Conservation (phyloP, 2,888 invertebrate species). For the Periphyllus acericola region DNA sequence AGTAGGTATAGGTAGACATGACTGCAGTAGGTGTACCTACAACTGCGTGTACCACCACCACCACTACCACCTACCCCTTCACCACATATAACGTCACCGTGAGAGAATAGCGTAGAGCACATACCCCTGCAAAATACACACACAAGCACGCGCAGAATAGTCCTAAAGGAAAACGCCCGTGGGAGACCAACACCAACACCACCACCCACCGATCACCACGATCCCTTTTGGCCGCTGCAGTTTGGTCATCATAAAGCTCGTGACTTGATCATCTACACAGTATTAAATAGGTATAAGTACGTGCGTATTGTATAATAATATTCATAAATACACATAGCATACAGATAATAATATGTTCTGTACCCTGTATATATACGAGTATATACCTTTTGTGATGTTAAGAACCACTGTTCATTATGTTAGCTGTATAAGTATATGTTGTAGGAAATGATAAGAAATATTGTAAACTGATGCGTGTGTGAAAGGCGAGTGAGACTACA, state of each 20-base stretch:
- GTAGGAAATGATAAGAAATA: too few species aligned
- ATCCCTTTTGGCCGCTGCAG: not conserved
- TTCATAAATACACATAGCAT: not conserved
- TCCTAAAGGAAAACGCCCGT: conserved; percentile 12
- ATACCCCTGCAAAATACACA: not conserved
- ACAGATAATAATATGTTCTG: not conserved
- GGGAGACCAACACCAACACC: not conserved
- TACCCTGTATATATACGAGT: too few species aligned
- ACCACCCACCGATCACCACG: too few species aligned
- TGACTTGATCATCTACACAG: not conserved
- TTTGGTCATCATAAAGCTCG: not conserved
- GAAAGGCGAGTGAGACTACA: too few species aligned
- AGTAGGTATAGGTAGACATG: not conserved
- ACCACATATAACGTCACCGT: conserved; percentile 9
- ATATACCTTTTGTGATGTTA: too few species aligned
- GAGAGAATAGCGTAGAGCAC: not conserved
- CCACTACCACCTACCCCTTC: not conserved
- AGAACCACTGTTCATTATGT: too few species aligned
- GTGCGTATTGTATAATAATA: not conserved
- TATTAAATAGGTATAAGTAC: not conserved
- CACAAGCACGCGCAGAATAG: not conserved
- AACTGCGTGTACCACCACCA: not conserved
- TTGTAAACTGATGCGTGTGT: too few species aligned
- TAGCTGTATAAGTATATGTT: too few species aligned
- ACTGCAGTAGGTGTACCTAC: not conserved